Conservation (phyloP, 2,113 vertebrate species). For the Myotis lucifugus region DNA sequence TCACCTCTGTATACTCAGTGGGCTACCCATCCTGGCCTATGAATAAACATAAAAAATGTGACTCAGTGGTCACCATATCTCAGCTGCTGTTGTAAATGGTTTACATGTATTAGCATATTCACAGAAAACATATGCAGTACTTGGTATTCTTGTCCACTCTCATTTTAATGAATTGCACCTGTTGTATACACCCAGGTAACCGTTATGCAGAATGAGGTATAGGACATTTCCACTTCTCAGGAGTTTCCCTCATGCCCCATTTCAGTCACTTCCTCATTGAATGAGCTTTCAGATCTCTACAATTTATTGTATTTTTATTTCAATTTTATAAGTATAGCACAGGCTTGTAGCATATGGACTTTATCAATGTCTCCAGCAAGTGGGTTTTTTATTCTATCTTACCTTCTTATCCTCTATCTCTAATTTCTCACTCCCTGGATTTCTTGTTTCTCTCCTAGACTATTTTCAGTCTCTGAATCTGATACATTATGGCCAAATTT, state of each 20-base stretch:
- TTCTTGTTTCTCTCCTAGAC: background rate
- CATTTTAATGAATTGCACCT: background rate
- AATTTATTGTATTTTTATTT: background rate
- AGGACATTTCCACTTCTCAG: background rate
- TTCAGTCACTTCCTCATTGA: background rate
- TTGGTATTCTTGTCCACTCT: background rate
- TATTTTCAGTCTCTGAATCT: background rate
- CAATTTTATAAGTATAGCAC: background rate
- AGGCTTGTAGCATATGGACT: background rate
- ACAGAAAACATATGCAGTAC: background rate
- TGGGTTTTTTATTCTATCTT: background rate
- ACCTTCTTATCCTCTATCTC: background rate
- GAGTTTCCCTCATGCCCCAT: background rate
- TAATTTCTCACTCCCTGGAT: background rate
- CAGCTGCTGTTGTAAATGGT: background rate
- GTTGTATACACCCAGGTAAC: background rate
- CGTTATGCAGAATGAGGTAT: background rate
- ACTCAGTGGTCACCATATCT: background rate
- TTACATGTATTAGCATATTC: background rate
- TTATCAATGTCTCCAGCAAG: background rate
- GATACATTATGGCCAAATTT: background rate
- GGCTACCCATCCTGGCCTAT: background rate
- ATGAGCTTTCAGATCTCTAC: background rate
- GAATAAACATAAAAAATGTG: background rate
- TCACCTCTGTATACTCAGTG: background rate